Evolutionary conservation across 2,113 vertebrate genomes (phyloP), one percentile per base, ranked within the genome.

Genomic region (Mus pahari): DNA sequence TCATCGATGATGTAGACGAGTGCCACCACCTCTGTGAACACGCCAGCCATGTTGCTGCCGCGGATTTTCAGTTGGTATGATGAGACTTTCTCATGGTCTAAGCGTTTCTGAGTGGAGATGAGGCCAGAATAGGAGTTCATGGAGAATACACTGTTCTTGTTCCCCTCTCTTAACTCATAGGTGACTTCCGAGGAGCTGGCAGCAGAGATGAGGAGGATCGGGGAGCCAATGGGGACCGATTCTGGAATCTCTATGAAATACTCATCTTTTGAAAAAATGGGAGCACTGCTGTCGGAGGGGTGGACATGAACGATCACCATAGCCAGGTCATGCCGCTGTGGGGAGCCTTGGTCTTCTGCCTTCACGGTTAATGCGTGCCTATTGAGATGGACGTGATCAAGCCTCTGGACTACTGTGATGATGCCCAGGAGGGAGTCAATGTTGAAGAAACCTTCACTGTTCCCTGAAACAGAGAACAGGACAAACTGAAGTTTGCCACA

Each of bases 231-330:
- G 22, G 96, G 19, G 71, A 98, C 98, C 0, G 97, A 98, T 97
- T 99, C 99, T n/a, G 99, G 99, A 96, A 99, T 98, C 97, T 99
- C 99, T 11, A 98, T 97, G 11, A 99, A 98, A 97, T 99, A 99
- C 83, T 99, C 99, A 0, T 98, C 96, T 1, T 98, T 98, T 7
- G 98, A 98, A 98, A 99, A 99, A 92, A 98, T 89, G 3, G 99
- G 99, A 9, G 99, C 98, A 1, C 99, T 99, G 64, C 92, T 98
- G 48, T 99, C 99, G 0, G 99, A 99, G 58, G 99, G 97, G 86
- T 97, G 98, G 70, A 99, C 17, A 12, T 95, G 98, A 95, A 99
- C 66, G 8, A 98, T 98, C 62, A 99, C 98, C 0, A 99, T 98
- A 93, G 99, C 98, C 92, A 99, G 97, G 97, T 99, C 99, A 66